Conservation (phyloP, 2,888 invertebrate genomes). For the Drosophila quinaria region DNA sequence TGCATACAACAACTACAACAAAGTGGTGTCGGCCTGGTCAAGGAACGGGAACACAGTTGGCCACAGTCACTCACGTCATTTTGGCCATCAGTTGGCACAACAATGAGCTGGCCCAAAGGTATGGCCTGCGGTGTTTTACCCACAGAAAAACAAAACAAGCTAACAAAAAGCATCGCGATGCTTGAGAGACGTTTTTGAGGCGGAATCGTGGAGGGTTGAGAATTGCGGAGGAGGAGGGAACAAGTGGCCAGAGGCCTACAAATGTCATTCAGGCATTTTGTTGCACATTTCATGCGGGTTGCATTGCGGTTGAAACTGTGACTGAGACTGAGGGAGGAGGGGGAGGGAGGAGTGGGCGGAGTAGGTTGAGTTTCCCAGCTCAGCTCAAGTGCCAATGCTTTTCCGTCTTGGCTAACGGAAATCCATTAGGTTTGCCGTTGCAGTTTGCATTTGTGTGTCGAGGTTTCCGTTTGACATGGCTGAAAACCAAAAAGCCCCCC, state of each 20-base stretch:
- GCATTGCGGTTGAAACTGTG: background rate
- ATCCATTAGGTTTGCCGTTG: slow-evolving; percentile 75
- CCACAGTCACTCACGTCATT: slow-evolving; percentile 31
- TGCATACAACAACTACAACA: background rate
- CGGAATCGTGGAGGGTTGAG: background rate
- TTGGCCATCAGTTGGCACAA: slow-evolving; percentile 48
- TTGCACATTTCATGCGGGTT: slow-evolving; percentile 52
- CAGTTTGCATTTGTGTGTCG: slow-evolving; percentile 70
- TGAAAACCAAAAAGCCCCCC: slow-evolving; percentile 3
- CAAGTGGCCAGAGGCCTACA: slow-evolving; percentile 62
- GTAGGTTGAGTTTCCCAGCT: slow-evolving; percentile 8
- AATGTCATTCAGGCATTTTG: slow-evolving; percentile 63
- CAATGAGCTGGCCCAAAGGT: slow-evolving; percentile 40
- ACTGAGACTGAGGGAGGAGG: background rate
- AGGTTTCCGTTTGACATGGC: slow-evolving; percentile 77
- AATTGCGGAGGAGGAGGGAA: background rate
- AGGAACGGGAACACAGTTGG: slow-evolving; percentile 37
- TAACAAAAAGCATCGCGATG: slow-evolving; percentile 52
- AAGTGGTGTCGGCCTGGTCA: slow-evolving; percentile 32
- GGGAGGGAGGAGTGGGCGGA: background rate
- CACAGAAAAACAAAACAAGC: slow-evolving; percentile 54
- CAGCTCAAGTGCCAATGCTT: slow-evolving; percentile 70
- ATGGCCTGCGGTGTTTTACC: slow-evolving; percentile 31
- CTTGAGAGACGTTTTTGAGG: slow-evolving; percentile 18
- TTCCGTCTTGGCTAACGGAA: slow-evolving; percentile 74